These are phyloP conservation scores for Monochamus alternatus DNA, from an alignment of 2,888 invertebrate genomes.

Conservation along the genomic window DNA sequence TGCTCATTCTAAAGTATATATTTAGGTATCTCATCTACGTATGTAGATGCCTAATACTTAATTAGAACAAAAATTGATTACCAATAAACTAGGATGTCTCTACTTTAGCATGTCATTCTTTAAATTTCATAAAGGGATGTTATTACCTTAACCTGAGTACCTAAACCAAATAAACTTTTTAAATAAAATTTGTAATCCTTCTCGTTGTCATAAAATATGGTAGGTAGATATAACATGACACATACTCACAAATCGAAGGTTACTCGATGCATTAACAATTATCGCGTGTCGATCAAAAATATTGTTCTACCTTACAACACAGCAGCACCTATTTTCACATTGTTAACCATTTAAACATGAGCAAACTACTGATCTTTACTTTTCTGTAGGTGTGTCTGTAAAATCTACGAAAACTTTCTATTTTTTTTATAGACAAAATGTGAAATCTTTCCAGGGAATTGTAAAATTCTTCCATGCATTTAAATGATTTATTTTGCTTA, in stretches of 20 bases:
- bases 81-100: too few relatives aligned
- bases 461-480: conserved; percentile 71
- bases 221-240: background rate
- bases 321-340: background rate
- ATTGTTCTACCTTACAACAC: background rate
- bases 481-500: conserved; percentile 69
- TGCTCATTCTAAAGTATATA: too few relatives aligned
- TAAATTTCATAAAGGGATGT: too few relatives aligned
- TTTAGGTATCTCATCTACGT: too few relatives aligned
- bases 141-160: too few relatives aligned
- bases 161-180: too few relatives aligned
- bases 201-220: background rate
- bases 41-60: too few relatives aligned
- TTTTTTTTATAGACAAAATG: conserved; percentile 64
- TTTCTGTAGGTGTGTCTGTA: conserved; percentile 52
- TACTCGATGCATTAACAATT: background rate
- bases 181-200: too few relatives aligned
- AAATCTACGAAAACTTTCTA: conserved; percentile 65
- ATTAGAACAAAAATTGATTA: too few relatives aligned
- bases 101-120: too few relatives aligned
- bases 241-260: background rate
- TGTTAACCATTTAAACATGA: conserved; percentile 1
- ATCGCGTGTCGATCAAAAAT: background rate
- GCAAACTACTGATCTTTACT: conserved; percentile 43
- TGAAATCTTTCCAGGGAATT: conserved; percentile 66